Percentiles rank a stretch among this genome's conserved stretches.
Evolutionary conservation across 2,113 vertebrate genomes (phyloP).

Genomic region (Microcebus griseorufus): DNA sequence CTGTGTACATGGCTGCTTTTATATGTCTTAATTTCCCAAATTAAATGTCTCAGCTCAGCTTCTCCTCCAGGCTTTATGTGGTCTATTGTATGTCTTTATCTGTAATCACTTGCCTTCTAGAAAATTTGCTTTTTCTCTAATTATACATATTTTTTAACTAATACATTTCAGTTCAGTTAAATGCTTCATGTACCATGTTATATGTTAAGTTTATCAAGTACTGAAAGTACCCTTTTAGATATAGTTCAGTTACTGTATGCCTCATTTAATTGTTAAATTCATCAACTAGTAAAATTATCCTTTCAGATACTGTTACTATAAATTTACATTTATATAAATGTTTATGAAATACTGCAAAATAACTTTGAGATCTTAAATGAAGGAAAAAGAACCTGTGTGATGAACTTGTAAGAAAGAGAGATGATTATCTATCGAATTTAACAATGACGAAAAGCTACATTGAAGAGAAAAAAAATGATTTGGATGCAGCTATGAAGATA

Average conservation of each 20-base stretch:
- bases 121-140: constrained; percentile 17
- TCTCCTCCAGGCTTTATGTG: neutral
- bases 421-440: constrained; percentile 77
- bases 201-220: neutral
- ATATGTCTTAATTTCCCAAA: neutral
- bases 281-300: neutral
- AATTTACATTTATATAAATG: constrained; percentile 19
- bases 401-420: constrained; percentile 81
- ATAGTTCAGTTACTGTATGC: neutral
- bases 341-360: constrained; percentile 53
- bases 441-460: constrained; percentile 78
- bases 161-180: neutral
- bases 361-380: constrained; percentile 68
- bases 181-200: constrained; percentile 8
- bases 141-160: neutral
- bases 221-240: neutral
- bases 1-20: neutral
- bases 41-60: neutral
- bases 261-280: constrained; percentile 31
- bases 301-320: constrained; percentile 21
- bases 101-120: constrained; percentile 5
- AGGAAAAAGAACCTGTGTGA: constrained; percentile 85
- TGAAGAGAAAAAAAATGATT: constrained; percentile 82
- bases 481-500: constrained; percentile 87
- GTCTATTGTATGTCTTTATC: neutral